Evolutionary conservation across 1,140 invertebrate species (phyloP), one percentile per base, ranked within the genome.

Genomic region (Trichonephila clavata): DNA sequence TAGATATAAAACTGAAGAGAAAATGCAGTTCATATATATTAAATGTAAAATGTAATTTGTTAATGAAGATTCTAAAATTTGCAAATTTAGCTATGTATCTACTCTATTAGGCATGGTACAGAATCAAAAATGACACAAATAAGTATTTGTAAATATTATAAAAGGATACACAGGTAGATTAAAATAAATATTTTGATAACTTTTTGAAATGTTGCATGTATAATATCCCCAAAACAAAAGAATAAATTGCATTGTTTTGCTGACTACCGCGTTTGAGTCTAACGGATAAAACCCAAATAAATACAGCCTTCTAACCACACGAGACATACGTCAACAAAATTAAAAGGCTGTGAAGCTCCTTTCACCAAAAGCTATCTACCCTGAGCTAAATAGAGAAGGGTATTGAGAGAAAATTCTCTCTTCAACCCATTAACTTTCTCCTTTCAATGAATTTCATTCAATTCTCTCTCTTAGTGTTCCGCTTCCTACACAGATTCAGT

Each of bases 391-490:
- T 57, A 57, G 43, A 16, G 80, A 83, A 57, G n/a, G 43, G 43
- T 57, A 83, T n/a, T 50, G 39, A 43, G 80, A n/a, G 80, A 83
- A 18, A 83, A 83, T 39, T 83, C 39, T n/a, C 80, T 83, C 50
- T 83, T 83, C 80, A 39, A 43, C 8, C 80, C 80, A 83, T 83
- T 83, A 83, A 83, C 80, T 57, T 83, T n/a, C 50, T 57, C 80
- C 80, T 57, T 83, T 83, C 39, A 50, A 57, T 57, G 80, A 83
- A 57, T 83, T 83, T 83, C 80, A 83, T 39, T 83, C 80, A 43
- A 83, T 83, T 83, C 50, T 83, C 80, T 50, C 50, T 50, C 50
- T 24, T 32, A 13, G 68, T n/a, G 68, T 71, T 71, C 24, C 68
- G 14, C 27, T 27, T n/a, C 16, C n/a, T 71, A n/a, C 68, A 71